Evolutionary conservation across 2,888 invertebrate genomes (phyloP).

Genomic region (Eristalinus aeneus): DNA sequence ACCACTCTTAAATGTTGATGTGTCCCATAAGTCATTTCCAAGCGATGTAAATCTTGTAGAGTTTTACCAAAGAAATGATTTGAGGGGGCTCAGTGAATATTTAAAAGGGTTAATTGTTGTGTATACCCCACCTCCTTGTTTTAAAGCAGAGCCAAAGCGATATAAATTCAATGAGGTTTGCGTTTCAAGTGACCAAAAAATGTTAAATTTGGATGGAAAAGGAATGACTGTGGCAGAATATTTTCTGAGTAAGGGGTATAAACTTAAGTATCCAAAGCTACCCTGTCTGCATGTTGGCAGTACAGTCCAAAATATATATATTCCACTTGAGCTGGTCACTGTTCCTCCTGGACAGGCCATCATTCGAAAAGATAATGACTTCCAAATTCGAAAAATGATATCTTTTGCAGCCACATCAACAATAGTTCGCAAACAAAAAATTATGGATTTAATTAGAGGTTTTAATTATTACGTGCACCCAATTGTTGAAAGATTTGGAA

Average conservation of each 20-base stretch:
- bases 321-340: slow-evolving; percentile 92
- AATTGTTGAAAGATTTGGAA: slow-evolving; percentile 89
- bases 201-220: slow-evolving; percentile 76
- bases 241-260: slow-evolving; percentile 73
- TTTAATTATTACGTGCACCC: slow-evolving; percentile 78
- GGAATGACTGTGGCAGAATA: slow-evolving; percentile 80
- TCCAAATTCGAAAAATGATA: slow-evolving; percentile 94
- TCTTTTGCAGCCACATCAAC: slow-evolving; percentile 91
- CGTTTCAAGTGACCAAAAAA: slow-evolving; percentile 76
- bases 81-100: slow-evolving; percentile 44
- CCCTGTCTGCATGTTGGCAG: slow-evolving; percentile 93
- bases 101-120: slow-evolving; percentile 75
- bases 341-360: slow-evolving; percentile 90
- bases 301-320: slow-evolving; percentile 85
- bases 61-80: slow-evolving; percentile 8
- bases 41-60: slow-evolving; percentile 74
- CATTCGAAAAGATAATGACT: slow-evolving; percentile 88
- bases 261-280: slow-evolving; percentile 84
- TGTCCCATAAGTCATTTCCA: slow-evolving; percentile 91
- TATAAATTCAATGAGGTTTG: slow-evolving; percentile 75
- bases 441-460: slow-evolving; percentile 82
- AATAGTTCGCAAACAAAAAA: slow-evolving; percentile 88
- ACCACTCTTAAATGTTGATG: slow-evolving; percentile 95
- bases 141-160: slow-evolving; percentile 72
- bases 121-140: slow-evolving; percentile 75